phyloP scores from a whole-genome alignment of 2,113 vertebrate genomes.

The Scatophagus argus region DNA sequence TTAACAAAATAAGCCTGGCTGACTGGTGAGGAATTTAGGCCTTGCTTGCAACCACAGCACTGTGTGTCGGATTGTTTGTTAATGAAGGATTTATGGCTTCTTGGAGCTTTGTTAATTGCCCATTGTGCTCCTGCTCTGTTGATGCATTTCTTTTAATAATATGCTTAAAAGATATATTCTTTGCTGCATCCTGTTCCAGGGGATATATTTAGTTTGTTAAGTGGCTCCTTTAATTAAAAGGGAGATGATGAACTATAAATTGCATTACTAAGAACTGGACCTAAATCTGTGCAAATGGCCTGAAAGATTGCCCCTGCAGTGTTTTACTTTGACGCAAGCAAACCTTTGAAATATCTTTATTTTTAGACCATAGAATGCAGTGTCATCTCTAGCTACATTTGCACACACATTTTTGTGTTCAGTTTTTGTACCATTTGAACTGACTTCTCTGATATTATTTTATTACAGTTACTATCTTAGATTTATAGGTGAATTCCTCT shows the following conservation, averaged over 20 bases:
- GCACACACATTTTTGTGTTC: not conserved
- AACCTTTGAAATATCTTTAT: conserved; percentile 8
- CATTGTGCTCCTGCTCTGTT: conserved; percentile 66
- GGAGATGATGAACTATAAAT: conserved; percentile 56
- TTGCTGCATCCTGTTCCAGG: conserved; percentile 44
- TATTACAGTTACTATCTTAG: not conserved
- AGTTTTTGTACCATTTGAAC: not conserved
- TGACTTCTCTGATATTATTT: not conserved
- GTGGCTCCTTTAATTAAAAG: conserved; percentile 67
- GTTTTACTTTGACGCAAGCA: conserved; percentile 1
- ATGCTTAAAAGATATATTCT: conserved; percentile 60
- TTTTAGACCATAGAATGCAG: not conserved
- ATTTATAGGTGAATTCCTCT: not conserved
- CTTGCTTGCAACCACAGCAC: conserved; percentile 57
- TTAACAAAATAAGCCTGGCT: conserved; percentile 71
- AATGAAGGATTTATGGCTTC: conserved; percentile 80
- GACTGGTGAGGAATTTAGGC: conserved; percentile 77
- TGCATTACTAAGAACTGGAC: conserved; percentile 28
- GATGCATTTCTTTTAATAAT: conserved; percentile 76
- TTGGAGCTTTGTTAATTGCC: conserved; percentile 77
- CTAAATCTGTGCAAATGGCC: conserved; percentile 34
- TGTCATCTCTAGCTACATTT: not conserved
- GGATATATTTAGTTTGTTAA: conserved; percentile 58
- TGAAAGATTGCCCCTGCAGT: not conserved
- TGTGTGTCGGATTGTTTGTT: conserved; percentile 70